A percentile compares a stretch with the other conserved stretches of the same genome.
Conservation (phyloP, 2,888 invertebrate species). For the Halictus ligatus region DNA sequence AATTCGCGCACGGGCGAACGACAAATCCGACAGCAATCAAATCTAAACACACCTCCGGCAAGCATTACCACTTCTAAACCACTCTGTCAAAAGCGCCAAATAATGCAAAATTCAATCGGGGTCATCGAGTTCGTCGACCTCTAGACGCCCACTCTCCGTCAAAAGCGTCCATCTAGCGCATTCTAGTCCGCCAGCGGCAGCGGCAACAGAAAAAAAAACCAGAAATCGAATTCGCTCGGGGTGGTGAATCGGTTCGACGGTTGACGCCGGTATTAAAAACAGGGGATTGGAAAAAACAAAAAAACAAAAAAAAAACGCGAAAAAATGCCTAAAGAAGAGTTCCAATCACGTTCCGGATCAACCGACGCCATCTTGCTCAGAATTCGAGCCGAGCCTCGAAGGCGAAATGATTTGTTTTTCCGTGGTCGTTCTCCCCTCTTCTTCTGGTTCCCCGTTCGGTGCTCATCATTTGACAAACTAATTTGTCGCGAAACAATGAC, state of each 20-base stretch:
- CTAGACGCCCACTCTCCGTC: not conserved
- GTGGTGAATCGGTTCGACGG: slow-evolving; percentile 53
- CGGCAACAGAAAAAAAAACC: not conserved
- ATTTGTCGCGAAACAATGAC: slow-evolving; percentile 77
- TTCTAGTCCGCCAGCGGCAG: not conserved
- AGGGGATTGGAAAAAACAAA: slow-evolving; percentile 32
- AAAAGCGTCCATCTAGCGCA: slow-evolving; percentile 18
- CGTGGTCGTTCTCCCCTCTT: not conserved
- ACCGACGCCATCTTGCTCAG: slow-evolving; percentile 63
- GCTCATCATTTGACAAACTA: slow-evolving; percentile 74
- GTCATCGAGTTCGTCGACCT: not conserved
- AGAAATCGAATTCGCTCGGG: slow-evolving; percentile 48
- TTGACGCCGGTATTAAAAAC: slow-evolving; percentile 66
- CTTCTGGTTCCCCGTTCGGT: not conserved
- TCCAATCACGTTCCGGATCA: slow-evolving; percentile 66
- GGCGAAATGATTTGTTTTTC: slow-evolving; percentile 64
- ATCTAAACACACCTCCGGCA: not conserved
- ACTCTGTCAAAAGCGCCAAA: not conserved
- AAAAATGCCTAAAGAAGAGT: slow-evolving; percentile 17
- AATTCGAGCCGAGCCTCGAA: slow-evolving; percentile 64
- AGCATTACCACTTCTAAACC: not conserved
- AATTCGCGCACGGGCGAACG: not conserved
- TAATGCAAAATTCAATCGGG: not conserved
- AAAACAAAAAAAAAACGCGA: not conserved
- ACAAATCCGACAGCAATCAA: not conserved